Percentiles rank a stretch among this genome's conserved stretches.
Evolutionary conservation across 2,888 invertebrate species (phyloP).

Genomic region (Schizaphis graminum): DNA sequence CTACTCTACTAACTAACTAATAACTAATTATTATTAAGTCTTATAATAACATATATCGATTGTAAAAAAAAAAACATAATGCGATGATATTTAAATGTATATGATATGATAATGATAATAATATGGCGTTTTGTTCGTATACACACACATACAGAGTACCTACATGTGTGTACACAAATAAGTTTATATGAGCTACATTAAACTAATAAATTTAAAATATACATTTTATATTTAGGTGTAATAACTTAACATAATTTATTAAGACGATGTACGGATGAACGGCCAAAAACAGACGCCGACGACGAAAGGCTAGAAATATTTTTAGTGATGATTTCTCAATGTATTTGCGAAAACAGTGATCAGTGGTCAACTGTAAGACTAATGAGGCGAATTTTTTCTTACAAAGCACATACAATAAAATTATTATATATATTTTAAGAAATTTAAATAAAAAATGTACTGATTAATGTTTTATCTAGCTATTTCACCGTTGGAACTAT

Average conservation of each 20-base stretch:
- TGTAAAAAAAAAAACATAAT: neutral
- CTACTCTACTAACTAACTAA: neutral
- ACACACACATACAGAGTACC: neutral
- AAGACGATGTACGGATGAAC: neutral
- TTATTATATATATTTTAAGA: neutral
- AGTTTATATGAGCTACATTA: neutral
- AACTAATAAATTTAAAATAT: neutral
- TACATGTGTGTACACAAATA: neutral
- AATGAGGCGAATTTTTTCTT: neutral
- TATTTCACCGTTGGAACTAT: neutral
- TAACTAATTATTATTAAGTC: neutral
- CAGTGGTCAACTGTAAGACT: neutral
- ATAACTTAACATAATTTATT: neutral
- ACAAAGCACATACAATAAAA: neutral
- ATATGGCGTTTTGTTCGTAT: neutral
- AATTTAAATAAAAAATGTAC: neutral
- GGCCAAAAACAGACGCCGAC: neutral
- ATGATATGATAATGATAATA: constrained; percentile 3
- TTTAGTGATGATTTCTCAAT: neutral
- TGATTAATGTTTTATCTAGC: neutral
- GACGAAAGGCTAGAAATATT: neutral
- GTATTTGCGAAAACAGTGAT: neutral
- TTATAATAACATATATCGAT: neutral
- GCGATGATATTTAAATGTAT: neutral
- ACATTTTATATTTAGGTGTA: neutral